Percentiles rank a stretch among this genome's conserved stretches.
phyloP scores from a whole-genome alignment of 2,888 invertebrate genomes.

The Rhagonycha lutea region DNA sequence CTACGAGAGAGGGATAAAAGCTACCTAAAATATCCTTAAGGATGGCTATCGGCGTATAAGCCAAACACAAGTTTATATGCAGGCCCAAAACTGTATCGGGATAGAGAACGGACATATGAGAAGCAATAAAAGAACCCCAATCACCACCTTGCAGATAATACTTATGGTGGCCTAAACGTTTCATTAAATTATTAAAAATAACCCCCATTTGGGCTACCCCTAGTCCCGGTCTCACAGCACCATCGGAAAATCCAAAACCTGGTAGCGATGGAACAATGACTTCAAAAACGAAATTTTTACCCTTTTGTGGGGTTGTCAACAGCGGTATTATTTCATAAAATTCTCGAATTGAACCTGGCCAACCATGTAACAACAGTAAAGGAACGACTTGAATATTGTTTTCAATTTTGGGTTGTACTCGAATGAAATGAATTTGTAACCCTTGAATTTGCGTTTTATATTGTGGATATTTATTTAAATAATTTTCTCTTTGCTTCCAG shows the following conservation, averaged over 20 bases:
- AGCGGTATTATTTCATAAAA: conserved; percentile 77
- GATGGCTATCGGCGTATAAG: conserved; percentile 48
- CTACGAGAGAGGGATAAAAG: conserved; percentile 62
- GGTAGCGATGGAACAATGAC: conserved; percentile 63
- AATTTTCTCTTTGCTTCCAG: conserved; percentile 65
- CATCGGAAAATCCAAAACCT: conserved; percentile 59
- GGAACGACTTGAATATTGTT: conserved; percentile 59
- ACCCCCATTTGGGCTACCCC: conserved; percentile 62
- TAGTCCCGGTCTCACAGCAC: conserved; percentile 66
- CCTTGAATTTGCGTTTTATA: conserved; percentile 74
- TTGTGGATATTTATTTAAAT: conserved; percentile 69
- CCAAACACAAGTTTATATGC: conserved; percentile 67
- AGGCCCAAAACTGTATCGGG: conserved; percentile 62
- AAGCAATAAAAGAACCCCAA: conserved; percentile 73
- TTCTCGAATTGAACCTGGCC: conserved; percentile 87
- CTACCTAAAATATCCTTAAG: conserved; percentile 55
- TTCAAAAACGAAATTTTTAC: conserved; percentile 67
- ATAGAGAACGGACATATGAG: conserved; percentile 65
- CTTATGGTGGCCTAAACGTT: conserved; percentile 66
- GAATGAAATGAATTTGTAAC: conserved; percentile 69
- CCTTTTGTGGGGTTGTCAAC: conserved; percentile 58
- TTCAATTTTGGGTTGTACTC: conserved; percentile 59
- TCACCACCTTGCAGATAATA: conserved; percentile 81
- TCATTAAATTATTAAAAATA: conserved; percentile 71
- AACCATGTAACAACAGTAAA: conserved; percentile 79